Conservation (phyloP, 2,113 vertebrate species). For the Pica pica region DNA sequence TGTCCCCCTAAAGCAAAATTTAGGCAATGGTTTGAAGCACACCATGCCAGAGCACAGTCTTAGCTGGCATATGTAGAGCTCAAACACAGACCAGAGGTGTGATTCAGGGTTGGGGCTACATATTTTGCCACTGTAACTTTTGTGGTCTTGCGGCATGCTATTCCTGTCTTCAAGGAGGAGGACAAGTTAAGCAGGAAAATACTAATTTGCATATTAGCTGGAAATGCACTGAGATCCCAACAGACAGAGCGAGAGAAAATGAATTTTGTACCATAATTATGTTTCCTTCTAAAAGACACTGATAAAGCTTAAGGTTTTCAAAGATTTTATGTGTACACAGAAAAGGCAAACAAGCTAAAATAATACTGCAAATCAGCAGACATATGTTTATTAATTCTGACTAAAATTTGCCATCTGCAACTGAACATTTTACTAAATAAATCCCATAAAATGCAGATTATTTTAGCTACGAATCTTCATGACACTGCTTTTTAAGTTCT, state of each 20-base stretch:
- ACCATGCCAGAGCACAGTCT: neutral
- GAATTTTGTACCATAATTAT: neutral
- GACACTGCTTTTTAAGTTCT: slow-evolving; percentile 5
- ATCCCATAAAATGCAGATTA: slow-evolving; percentile 1
- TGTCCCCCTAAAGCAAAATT: neutral
- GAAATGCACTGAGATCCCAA: neutral
- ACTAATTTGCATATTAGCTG: neutral
- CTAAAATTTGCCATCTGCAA: slow-evolving; percentile 30
- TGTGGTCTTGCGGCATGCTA: neutral
- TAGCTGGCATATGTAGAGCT: neutral
- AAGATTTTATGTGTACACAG: neutral
- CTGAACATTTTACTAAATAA: slow-evolving; percentile 2
- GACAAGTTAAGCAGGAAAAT: neutral
- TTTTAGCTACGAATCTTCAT: neutral
- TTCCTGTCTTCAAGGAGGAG: neutral
- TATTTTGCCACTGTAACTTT: neutral
- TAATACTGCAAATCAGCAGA: slow-evolving; percentile 12
- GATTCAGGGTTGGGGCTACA: neutral
- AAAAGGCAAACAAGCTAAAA: slow-evolving; percentile 38
- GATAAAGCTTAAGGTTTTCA: neutral
- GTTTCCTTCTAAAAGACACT: neutral
- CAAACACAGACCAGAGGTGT: neutral
- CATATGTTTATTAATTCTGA: slow-evolving; percentile 33
- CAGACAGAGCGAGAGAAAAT: neutral
- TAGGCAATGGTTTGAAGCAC: neutral